These are phyloP conservation scores for Euthynnus affinis DNA, from an alignment of 2,797 vertebrate genomes.

Conservation along the genomic window DNA sequence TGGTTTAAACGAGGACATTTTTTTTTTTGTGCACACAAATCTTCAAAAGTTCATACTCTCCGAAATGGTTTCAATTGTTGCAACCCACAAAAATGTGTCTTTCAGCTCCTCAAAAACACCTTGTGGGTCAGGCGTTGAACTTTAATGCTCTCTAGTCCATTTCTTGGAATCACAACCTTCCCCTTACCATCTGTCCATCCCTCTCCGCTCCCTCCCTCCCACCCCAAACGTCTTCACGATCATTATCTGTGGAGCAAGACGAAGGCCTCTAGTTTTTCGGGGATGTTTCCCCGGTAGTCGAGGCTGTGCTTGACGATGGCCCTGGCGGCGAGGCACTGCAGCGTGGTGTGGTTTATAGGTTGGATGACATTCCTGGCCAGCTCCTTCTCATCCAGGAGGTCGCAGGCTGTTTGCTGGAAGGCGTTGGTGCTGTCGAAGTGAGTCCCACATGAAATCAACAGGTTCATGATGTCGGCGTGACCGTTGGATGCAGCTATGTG, in stretches of 20 bases:
- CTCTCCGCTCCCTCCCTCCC: neutral
- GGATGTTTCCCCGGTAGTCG: slow-evolving; percentile 92
- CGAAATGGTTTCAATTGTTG: slow-evolving; percentile 46
- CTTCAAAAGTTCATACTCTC: slow-evolving; percentile 35
- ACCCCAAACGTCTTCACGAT: slow-evolving; percentile 33
- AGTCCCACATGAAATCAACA: slow-evolving; percentile 95
- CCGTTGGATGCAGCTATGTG: slow-evolving; percentile 97
- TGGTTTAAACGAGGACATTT: slow-evolving; percentile 43
- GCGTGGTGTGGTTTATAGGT: slow-evolving; percentile 97
- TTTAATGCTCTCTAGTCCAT: slow-evolving; percentile 27
- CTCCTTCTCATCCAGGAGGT: slow-evolving; percentile 97
- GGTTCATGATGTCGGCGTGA: slow-evolving; percentile 98
- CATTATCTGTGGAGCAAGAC: slow-evolving; percentile 98
- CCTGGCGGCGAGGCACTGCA: slow-evolving; percentile 98
- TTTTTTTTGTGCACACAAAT: slow-evolving; percentile 44
- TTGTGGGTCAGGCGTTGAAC: slow-evolving; percentile 28
- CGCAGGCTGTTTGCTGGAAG: slow-evolving; percentile 94
- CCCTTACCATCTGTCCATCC: slow-evolving; percentile 10
- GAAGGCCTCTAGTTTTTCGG: slow-evolving; percentile 96
- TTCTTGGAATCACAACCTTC: neutral
- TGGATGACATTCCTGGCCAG: slow-evolving; percentile 97
- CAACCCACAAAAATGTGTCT: slow-evolving; percentile 41
- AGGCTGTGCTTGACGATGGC: slow-evolving; percentile 94
- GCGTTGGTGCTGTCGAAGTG: slow-evolving; percentile 98
- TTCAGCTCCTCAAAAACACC: slow-evolving; percentile 37